Conservation (phyloP, 2,888 invertebrate genomes). For the Dyspetes luteomarginatus region DNA sequence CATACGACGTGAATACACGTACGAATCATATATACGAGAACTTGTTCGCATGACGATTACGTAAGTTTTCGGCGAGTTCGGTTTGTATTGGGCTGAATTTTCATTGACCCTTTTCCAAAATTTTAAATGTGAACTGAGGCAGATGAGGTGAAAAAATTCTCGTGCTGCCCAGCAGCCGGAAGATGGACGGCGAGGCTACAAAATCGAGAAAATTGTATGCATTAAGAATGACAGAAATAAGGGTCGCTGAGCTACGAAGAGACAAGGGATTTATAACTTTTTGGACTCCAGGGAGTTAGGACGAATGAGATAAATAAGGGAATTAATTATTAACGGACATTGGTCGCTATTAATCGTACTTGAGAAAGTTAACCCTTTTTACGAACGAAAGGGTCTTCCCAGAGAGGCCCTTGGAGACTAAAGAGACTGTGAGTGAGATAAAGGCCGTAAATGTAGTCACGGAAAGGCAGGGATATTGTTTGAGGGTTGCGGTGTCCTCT, state of each 20-base stretch:
- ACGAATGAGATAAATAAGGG: conserved; percentile 75
- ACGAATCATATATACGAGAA: conserved; percentile 1
- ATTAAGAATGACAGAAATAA: conserved; percentile 44
- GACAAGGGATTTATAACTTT: conserved; percentile 34
- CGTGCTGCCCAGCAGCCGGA: conserved; percentile 63
- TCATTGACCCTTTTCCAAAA: conserved; percentile 9
- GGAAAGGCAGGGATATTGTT: conserved; percentile 38
- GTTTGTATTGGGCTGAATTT: not conserved
- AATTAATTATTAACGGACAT: conserved; percentile 78
- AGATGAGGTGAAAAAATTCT: too few relatives aligned
- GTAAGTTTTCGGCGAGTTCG: not conserved
- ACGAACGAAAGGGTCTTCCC: conserved; percentile 48
- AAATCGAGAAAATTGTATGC: conserved; percentile 25
- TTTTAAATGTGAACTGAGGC: not conserved
- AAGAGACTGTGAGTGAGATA: conserved; percentile 66
- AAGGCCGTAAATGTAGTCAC: conserved; percentile 16
- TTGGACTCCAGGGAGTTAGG: conserved; percentile 46
- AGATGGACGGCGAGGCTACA: conserved; percentile 46
- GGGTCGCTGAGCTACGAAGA: conserved; percentile 32
- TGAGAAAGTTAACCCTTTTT: conserved; percentile 75
- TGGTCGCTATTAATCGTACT: conserved; percentile 77
- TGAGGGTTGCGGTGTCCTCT: conserved; percentile 53
- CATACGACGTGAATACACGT: not conserved
- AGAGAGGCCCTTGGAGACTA: conserved; percentile 72
- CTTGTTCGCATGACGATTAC: too few relatives aligned